Base-by-base conservation (phyloP, 2,888 invertebrate species). In the Drosophila aldrichi region DNA sequence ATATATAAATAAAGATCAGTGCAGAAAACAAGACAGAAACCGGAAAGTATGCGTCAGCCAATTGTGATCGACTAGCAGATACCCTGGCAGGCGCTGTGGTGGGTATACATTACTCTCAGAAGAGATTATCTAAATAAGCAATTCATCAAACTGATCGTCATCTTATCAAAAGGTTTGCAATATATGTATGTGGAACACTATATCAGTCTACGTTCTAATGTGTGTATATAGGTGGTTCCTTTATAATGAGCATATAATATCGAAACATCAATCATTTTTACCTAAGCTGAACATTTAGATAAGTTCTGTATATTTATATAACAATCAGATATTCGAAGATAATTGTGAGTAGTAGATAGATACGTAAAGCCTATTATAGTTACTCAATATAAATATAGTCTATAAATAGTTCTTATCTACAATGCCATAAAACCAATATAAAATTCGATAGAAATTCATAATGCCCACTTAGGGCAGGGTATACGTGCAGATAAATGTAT, bases 1-100 rank as follows among this genome's bases (percentile, higher is more conserved):
- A 55, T 68, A 60, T 77, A 81, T 44, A 72, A 66, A 77, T 78
- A 78, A 69, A 72, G 57, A 56, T 46, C 54, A 58, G 43, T 76
- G 80, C 76, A 69, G 49, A 34, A 59, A 46, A 20, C 49, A 29
- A 49, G n/a, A 25, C 29, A 18, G 4, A 25, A 25, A 34, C 25
- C 20, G 32, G 49, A 32, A 18, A 54, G n/a, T 20, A 29, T 5
- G 14, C 18, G 12, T 5, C 3, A 5, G 16, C 1, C 22, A 6
- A 18, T 14, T 14, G 14, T 20, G 49, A 32, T 14, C 36, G 36
- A 52, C 34, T 52, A 16, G 20, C 5, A 8, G 14, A 74, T 71
- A 66, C 67, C 54, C 51, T 72, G 18, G 6, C 12, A 7, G 10
- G 3, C 8, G 10, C 9, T 46, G 4, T 1, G 25, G 4, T n/a